A percentile compares a stretch with the other conserved stretches of the same genome.
Conservation (phyloP, 2,888 invertebrate species). For the Sesamia inferens region DNA sequence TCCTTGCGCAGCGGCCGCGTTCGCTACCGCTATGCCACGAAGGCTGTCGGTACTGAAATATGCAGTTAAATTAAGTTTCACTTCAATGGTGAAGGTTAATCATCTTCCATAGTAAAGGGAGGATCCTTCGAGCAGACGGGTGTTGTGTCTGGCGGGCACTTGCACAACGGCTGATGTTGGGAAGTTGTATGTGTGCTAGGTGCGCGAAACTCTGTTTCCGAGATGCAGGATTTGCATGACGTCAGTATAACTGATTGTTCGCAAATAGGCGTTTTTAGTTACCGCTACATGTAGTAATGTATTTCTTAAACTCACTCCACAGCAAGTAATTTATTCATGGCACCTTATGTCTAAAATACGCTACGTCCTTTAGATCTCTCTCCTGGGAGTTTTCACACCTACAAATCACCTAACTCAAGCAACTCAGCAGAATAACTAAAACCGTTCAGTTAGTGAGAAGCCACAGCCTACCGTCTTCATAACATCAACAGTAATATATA, state of each 20-base stretch:
- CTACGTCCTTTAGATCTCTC: neutral
- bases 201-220: too few species aligned
- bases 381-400: constrained; percentile 9
- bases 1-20: too few species aligned
- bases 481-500: neutral
- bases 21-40: too few species aligned
- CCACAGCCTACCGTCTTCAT: neutral
- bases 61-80: neutral
- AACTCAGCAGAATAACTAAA: neutral
- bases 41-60: neutral
- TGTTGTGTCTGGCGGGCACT: too few species aligned
- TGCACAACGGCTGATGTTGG: too few species aligned
- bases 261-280: too few species aligned
- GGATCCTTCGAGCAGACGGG: too few species aligned
- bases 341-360: neutral
- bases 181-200: too few species aligned
- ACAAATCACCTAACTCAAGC: neutral
- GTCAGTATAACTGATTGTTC: too few species aligned
- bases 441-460: constrained; percentile 1
- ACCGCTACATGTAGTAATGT: neutral
- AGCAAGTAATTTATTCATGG: neutral
- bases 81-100: neutral
- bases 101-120: too few species aligned
- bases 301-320: neutral
- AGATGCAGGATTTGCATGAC: too few species aligned